Base-by-base conservation (phyloP, 2,888 invertebrate genomes). In the Brassicogethes aeneus region DNA sequence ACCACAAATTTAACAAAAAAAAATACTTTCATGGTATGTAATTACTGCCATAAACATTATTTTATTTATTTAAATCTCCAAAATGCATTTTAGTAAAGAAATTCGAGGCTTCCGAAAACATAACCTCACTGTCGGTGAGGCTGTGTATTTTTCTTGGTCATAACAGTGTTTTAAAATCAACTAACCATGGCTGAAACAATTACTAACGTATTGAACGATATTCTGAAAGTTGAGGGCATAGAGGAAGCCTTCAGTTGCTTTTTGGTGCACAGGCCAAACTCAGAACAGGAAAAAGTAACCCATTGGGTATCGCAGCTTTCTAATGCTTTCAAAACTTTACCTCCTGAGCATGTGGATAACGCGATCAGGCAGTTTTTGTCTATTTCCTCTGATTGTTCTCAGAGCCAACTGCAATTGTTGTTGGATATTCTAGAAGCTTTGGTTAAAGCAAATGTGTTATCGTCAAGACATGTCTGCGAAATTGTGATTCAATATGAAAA, bases 171-270 rank as follows among this genome's bases (percentile, higher is more conserved):
- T 7, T 23, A 7, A 23, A 23, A 5, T 7, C 10, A 23, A 23
- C 10, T 7, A 23, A 67, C 57, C 48, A 80, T 79, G 79, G 71
- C 71, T 44, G 83, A 83, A 61, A 68, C 73, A 34, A 73, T 83
- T 36, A 70, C 74, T 14, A 74, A 69, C 55, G 75, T 83, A 46
- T 74, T 84, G 13, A 79, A 77, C 58, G 81, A 82, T 53, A 79
- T 70, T 43, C 48, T 69, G 23, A 79, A 80, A 64, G 84, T 89
- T 3, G 88, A 90, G 60, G 77, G 82, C 1, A 84, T 89, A 17
- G 91, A 92, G 60, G 89, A 91, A 66, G 89, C 90, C 0, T 93
- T 95, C 60, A 86, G 87, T 61, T 87, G 87, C 55, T 89, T 87
- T 54, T 75, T 93, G 43, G 83, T 90, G 1, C 85, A 90, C 57